These are phyloP conservation scores for Microtus montanus DNA, from an alignment of 2,113 vertebrate genomes.

Conservation along the genomic window DNA sequence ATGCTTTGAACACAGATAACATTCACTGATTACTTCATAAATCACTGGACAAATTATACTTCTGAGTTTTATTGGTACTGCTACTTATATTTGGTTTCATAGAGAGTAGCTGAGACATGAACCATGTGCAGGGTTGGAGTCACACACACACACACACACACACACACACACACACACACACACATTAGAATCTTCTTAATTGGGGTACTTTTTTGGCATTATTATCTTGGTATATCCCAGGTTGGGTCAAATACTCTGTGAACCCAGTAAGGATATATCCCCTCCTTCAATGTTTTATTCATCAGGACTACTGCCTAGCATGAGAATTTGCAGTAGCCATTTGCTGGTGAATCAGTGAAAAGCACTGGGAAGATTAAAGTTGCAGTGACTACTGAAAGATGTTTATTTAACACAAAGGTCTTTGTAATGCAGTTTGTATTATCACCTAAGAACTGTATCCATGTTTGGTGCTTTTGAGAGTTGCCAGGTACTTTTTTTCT, in stretches of 20 bases:
- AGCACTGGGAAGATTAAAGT: not conserved
- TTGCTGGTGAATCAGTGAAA: not conserved
- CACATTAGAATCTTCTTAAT: not conserved
- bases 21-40: not conserved
- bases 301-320: not conserved
- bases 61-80: not conserved
- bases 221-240: not conserved
- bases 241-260: not conserved
- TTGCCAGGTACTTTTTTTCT: not conserved
- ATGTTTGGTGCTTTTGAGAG: not conserved
- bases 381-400: not conserved
- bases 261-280: not conserved
- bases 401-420: not conserved
- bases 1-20: not conserved
- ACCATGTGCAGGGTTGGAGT: too few species aligned
- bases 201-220: rapidly evolving
- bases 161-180: not conserved
- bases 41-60: not conserved
- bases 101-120: too few species aligned
- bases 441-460: not conserved
- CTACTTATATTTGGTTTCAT: not conserved
- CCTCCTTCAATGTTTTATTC: not conserved
- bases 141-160: not conserved
- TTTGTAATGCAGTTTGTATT: not conserved
- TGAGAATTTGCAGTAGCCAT: not conserved